Evolutionary conservation across 2,888 invertebrate species (phyloP).

Genomic region (Catocala nupta): DNA sequence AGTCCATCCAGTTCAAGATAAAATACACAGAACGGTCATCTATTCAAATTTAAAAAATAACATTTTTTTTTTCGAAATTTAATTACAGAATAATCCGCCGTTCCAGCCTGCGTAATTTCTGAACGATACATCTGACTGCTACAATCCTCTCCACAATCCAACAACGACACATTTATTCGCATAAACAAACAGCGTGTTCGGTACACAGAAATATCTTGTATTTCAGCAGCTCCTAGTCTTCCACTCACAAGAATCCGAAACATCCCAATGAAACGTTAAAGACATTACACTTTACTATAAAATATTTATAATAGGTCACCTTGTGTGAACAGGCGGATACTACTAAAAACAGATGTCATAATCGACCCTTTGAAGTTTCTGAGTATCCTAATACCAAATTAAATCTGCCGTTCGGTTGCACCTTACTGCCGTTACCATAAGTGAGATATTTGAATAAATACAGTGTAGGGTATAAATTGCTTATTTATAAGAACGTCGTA

Average conservation of each 20-base stretch:
- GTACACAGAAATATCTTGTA: neutral
- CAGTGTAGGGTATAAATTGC: slow-evolving; percentile 6
- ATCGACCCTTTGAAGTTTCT: slow-evolving; percentile 61
- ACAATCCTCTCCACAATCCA: neutral
- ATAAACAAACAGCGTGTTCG: slow-evolving; percentile 2
- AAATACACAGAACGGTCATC: too few species aligned
- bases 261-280: slow-evolving; percentile 37
- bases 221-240: slow-evolving; percentile 17
- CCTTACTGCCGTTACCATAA: neutral
- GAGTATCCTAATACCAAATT: slow-evolving; percentile 38
- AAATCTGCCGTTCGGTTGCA: neutral
- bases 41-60: too few species aligned
- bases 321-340: slow-evolving; percentile 55
- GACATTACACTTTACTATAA: slow-evolving; percentile 47
- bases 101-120: too few species aligned
- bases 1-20: too few species aligned
- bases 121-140: neutral
- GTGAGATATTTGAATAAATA: slow-evolving; percentile 11
- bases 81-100: too few species aligned
- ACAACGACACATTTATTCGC: neutral
- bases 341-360: slow-evolving; percentile 64
- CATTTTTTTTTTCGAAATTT: too few species aligned
- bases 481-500: slow-evolving; percentile 47
- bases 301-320: slow-evolving; percentile 55
- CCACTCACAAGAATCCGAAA: slow-evolving; percentile 33